Evolutionary conservation across 2,113 vertebrate species (phyloP), one percentile per base, ranked within the genome.

Genomic region (Sorex araneus): DNA sequence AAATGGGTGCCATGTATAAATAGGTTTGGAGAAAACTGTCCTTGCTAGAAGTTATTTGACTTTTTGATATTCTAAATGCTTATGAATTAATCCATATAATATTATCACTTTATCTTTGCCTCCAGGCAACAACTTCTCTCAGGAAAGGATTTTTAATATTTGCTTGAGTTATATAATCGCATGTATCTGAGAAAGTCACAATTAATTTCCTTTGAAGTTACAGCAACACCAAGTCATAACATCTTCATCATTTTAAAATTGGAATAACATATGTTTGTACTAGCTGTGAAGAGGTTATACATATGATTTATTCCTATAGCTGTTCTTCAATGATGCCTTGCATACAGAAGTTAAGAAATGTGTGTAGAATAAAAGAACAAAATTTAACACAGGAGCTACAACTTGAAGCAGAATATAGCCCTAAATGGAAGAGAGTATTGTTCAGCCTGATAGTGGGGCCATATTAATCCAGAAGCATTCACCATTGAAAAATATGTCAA

Each of bases 151-250:
- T 74, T 43, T 70, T 70, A 96, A 92, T 84, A 87, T 87, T 93
- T 91, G 8, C 69, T 40, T 27, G 70, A 57, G n/a, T 77, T 60
- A 95, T 23, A 69, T 80, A 96, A 94, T 94, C 47, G 84, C 69
- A 84, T 32, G 81, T 66, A 91, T 93, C 70, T 74, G 80, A 96
- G 87, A 91, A 97, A 95, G 94, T 95, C 82, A 79, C 70, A 95
- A 89, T 96, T 92, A 92, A 50, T 97, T 97, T 91, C 34, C 19
- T 4, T 94, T 40, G 96, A 67, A 75, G n/a, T 54, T 93, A 84
- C 84, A 83, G 77, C 84, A 43, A 47, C 88, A 92, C 18, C 90
- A 94, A 86, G 50, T 43, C 79, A 94, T 16, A 75, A 1, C 36
- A 69, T 40, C 13, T 23, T 10, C 10, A 12, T 27, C 47, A 50